Evolutionary conservation across 2,113 vertebrate species (phyloP).

Genomic region (Seriola dumerili): DNA sequence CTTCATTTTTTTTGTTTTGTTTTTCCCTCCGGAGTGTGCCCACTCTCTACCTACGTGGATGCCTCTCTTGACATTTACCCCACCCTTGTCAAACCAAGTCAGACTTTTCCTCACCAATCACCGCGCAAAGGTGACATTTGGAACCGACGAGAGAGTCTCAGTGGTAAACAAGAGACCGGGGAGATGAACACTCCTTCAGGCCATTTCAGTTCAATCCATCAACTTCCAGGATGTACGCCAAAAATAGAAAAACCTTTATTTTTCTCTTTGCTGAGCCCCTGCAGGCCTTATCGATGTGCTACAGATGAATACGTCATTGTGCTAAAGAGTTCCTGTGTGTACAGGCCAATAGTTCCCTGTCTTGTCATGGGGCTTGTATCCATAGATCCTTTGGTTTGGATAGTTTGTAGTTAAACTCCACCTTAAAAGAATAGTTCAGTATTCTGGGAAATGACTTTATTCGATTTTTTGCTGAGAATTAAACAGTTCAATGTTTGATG

Average conservation of each 20-base stretch:
- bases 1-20: background rate
- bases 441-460: background rate
- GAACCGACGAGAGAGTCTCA: background rate
- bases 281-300: conserved; percentile 14
- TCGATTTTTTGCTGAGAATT: background rate
- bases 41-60: conserved; percentile 25
- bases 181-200: conserved; percentile 35
- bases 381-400: background rate
- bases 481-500: background rate
- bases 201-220: conserved; percentile 55
- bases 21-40: conserved; percentile 31
- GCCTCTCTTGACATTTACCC: conserved; percentile 58
- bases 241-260: conserved; percentile 46
- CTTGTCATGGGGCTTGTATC: background rate
- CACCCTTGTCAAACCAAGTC: conserved; percentile 31
- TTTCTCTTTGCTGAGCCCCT: conserved; percentile 13
- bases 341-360: background rate
- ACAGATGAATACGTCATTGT: conserved; percentile 31
- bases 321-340: conserved; percentile 14
- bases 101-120: conserved; percentile 32
- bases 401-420: conserved; percentile 8
- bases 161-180: conserved; percentile 31
- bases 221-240: conserved; percentile 58
- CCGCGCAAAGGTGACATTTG: conserved; percentile 54
- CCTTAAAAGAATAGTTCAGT: background rate